Base-by-base conservation (phyloP, 2,888 invertebrate genomes). In the Harpagoxenus sublaevis region DNA sequence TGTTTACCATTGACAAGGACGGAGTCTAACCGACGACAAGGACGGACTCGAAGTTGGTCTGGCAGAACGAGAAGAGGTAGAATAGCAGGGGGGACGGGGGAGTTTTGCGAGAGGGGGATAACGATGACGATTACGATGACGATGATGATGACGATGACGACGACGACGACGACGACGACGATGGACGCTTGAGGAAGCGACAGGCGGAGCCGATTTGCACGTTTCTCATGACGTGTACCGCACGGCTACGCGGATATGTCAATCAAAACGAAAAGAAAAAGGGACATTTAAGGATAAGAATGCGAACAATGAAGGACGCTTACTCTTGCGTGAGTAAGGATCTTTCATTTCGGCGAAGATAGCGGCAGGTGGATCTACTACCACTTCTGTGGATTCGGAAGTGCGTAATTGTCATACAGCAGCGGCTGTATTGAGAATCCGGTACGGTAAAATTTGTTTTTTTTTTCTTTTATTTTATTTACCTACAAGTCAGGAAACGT, bases 241-340 rank as follows among this genome's bases (percentile, higher is more conserved):
- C 74, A 63, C 84, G 89, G 86, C 90, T 91, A 90, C 89, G 89
- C 92, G 92, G 92, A 92, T 92, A 87, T 89, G 92, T 90, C 91
- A 89, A 92, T 92, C 91, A 87, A 87, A 81, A 87, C 75, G 53
- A 39, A 55, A 23, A 55, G 53, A 85, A 73, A 60, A 74, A 60
- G 78, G 71, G 42, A 60, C 8, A 68, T 35, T 74, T 77, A 83
- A 35, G 84, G 84, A 86, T 84, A 70, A 85, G 53, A 23, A 87
- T 84, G 81, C 35, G 78, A 35, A 31, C 71, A 74, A 73, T 35
- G 39, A 62, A 62, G 39, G 35, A 60, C 71, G 60, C 60, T 79
- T 57, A 71, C 10, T 51, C 18, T 48, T 6, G 79, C 39, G 18
- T 28, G 60, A 73, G 28, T 71, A 23, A 45, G 35, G 48, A 9